A percentile compares a stretch with the other conserved stretches of the same genome.
Evolutionary conservation across 1,140 invertebrate species (phyloP).

Genomic region (Eupristina koningsbergeri): DNA sequence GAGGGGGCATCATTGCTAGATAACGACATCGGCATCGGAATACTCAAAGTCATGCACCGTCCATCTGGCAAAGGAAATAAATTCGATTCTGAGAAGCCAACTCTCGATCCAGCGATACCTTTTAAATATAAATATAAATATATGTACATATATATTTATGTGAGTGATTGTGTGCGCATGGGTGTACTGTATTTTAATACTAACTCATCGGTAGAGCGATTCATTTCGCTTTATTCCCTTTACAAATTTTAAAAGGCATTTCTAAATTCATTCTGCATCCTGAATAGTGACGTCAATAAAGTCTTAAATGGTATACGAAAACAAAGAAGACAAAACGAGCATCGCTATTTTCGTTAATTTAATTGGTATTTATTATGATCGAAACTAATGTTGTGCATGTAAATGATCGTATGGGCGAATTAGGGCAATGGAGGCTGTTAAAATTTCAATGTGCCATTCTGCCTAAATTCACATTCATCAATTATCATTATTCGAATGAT

Average conservation of each 20-base stretch:
- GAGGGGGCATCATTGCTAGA: conserved; percentile 1
- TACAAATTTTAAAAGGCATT: background rate
- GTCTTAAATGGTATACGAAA: background rate
- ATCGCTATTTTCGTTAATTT: background rate
- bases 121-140: too few relatives aligned
- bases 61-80: conserved; percentile 15
- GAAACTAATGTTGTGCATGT: background rate
- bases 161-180: too few relatives aligned
- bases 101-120: background rate
- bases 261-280: background rate
- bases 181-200: background rate
- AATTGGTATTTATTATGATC: background rate
- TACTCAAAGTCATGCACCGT: conserved; percentile 16
- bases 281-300: background rate
- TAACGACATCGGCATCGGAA: conserved; percentile 28
- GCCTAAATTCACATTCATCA: too few relatives aligned
- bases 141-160: too few relatives aligned
- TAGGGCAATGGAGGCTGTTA: background rate
- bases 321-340: background rate
- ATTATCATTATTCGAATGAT: too few relatives aligned
- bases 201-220: background rate
- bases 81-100: conserved; percentile 12
- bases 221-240: background rate
- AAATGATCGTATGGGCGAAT: too few relatives aligned
- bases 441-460: background rate